Percentiles rank a stretch among this genome's conserved stretches.
Conservation (phyloP, 2,113 vertebrate species). For the Myrmecobius fasciatus region DNA sequence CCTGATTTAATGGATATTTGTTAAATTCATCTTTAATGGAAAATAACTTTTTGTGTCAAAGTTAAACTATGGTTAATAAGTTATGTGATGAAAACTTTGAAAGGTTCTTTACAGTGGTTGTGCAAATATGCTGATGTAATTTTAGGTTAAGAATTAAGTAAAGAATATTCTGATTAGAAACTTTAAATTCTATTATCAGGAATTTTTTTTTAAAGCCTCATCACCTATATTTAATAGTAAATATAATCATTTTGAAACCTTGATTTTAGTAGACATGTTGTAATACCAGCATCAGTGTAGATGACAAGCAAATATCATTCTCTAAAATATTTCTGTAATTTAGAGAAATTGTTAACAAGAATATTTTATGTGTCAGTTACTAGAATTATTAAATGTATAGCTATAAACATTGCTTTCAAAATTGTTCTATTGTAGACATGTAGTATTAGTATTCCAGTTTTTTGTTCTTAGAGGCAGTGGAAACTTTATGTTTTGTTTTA, state of each 20-base stretch:
- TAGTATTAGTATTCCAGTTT: conserved; percentile 29
- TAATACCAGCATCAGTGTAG: conserved; percentile 32
- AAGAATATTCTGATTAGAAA: conserved; percentile 43
- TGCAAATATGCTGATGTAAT: conserved; percentile 41
- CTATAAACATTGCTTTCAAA: conserved; percentile 38
- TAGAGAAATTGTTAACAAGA: background rate
- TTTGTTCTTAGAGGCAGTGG: conserved; percentile 5
- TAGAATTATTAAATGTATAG: conserved; percentile 22
- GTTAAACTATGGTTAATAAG: conserved; percentile 50
- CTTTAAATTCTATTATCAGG: conserved; percentile 34
- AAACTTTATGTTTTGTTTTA: conserved; percentile 39
- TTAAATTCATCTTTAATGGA: conserved; percentile 49
- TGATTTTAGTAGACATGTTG: background rate
- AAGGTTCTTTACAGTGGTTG: conserved; percentile 58
- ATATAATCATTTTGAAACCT: background rate
- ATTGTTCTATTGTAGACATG: conserved; percentile 23
- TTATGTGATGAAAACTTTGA: conserved; percentile 58
- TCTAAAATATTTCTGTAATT: conserved; percentile 1
- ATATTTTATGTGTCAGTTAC: conserved; percentile 8
- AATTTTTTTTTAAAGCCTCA: accelerated
- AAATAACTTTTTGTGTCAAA: conserved; percentile 50
- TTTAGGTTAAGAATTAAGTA: conserved; percentile 56
- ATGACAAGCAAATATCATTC: conserved; percentile 4
- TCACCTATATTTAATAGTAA: background rate
- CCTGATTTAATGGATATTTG: conserved; percentile 17